These are phyloP conservation scores for Aegithalos caudatus DNA, from an alignment of 2,113 vertebrate species.

Conservation along the genomic window DNA sequence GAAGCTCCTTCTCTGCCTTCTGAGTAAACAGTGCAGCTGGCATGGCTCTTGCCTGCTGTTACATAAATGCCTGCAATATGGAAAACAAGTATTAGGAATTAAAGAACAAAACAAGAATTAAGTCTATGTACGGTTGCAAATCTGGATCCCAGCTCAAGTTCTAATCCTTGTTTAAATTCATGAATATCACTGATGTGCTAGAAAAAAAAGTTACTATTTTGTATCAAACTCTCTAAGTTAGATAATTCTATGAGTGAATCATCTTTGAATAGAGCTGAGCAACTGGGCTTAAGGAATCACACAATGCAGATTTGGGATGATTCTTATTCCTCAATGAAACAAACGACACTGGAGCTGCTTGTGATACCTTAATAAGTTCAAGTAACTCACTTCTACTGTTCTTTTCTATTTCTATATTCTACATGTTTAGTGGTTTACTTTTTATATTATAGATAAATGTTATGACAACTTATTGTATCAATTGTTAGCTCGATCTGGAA, in stretches of 20 bases:
- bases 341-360: not conserved
- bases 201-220: not conserved
- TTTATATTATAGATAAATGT: not conserved
- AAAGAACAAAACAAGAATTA: not conserved
- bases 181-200: not conserved
- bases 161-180: not conserved
- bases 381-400: not conserved
- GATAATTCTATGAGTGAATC: fast-evolving
- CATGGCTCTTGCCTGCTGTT: not conserved
- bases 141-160: not conserved
- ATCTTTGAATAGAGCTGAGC: not conserved
- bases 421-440: not conserved
- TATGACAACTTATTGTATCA: not conserved
- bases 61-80: not conserved
- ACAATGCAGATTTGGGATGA: not conserved
- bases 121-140: not conserved
- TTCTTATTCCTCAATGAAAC: not conserved
- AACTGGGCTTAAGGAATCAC: not conserved
- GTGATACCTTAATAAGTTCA: not conserved
- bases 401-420: not conserved
- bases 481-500: not conserved
- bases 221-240: not conserved
- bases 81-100: not conserved
- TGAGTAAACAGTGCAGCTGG: not conserved
- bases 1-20: not conserved